Evolutionary conservation across 2,888 invertebrate species (phyloP).

Genomic region (Esperia sulphurella): DNA sequence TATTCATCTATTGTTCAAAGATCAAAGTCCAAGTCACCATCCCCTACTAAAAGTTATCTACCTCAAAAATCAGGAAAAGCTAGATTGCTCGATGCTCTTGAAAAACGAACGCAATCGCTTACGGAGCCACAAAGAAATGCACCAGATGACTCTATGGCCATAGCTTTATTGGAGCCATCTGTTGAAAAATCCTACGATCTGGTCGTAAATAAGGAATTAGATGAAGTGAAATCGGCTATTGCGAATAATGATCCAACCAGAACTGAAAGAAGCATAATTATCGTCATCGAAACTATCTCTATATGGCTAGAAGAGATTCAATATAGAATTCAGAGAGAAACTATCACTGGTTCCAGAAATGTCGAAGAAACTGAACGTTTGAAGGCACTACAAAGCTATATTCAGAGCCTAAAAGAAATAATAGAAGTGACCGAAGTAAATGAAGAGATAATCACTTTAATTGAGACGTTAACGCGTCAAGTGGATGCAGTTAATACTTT

Average conservation of each 20-base stretch:
- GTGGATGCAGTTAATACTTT: constrained; percentile 84
- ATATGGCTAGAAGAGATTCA: constrained; percentile 92
- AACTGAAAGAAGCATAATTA: constrained; percentile 85
- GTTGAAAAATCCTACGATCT: constrained; percentile 65
- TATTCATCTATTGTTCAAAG: constrained; percentile 73
- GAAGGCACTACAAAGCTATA: constrained; percentile 70
- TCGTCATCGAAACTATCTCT: constrained; percentile 89
- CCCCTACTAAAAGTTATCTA: constrained; percentile 53
- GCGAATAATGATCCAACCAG: constrained; percentile 75
- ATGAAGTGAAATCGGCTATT: constrained; percentile 79
- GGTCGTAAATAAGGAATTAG: constrained; percentile 81
- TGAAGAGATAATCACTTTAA: constrained; percentile 82
- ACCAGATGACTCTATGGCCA: constrained; percentile 47
- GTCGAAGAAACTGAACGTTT: constrained; percentile 50
- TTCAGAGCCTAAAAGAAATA: constrained; percentile 81
- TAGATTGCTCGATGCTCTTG: constrained; percentile 52
- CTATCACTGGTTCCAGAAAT: constrained; percentile 36
- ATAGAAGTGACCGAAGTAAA: constrained; percentile 84
- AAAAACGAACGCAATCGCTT: constrained; percentile 58
- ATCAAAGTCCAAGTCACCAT: constrained; percentile 73
- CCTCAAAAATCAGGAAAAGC: constrained; percentile 53
- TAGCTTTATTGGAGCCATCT: constrained; percentile 58
- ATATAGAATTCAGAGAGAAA: constrained; percentile 82
- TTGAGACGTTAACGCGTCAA: constrained; percentile 82
- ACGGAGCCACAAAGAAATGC: constrained; percentile 38